These are phyloP conservation scores for Oxyura jamaicensis DNA, from an alignment of 2,113 vertebrate species.

Conservation along the genomic window DNA sequence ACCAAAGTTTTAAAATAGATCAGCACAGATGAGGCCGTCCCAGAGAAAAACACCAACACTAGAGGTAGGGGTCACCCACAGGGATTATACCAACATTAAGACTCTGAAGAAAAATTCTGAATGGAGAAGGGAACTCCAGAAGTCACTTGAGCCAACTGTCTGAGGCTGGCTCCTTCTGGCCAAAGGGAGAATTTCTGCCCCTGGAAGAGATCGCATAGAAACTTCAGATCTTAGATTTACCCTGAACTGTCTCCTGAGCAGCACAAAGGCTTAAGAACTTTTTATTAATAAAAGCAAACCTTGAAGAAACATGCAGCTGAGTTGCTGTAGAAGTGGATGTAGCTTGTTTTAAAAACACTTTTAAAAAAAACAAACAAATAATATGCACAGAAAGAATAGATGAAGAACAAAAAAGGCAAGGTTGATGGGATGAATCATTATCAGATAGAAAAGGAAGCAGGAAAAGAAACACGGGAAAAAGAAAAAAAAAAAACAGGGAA, in stretches of 20 bases:
- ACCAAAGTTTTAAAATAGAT: background rate
- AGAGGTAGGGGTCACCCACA: rapidly evolving
- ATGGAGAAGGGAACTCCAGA: background rate
- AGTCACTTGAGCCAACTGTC: background rate
- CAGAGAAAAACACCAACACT: background rate
- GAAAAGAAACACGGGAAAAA: background rate
- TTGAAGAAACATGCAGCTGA: background rate
- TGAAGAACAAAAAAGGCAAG: background rate
- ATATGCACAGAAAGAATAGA: background rate
- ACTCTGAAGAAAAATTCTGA: background rate
- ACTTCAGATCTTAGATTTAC: background rate
- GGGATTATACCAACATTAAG: background rate
- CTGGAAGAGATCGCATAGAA: background rate
- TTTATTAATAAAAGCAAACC: background rate
- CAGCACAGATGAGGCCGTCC: background rate
- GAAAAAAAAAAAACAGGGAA: background rate
- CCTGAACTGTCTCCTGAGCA: background rate
- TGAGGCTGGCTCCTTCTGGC: background rate
- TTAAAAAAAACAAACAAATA: background rate
- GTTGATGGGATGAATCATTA: background rate
- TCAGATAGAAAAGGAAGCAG: background rate
- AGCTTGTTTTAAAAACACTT: background rate
- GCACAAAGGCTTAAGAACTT: background rate
- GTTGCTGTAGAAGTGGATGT: background rate
- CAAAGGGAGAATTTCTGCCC: background rate